These are phyloP conservation scores for Microctenopoma lineatum DNA, from an alignment of 2,797 vertebrate genomes.

Conservation along the genomic window DNA sequence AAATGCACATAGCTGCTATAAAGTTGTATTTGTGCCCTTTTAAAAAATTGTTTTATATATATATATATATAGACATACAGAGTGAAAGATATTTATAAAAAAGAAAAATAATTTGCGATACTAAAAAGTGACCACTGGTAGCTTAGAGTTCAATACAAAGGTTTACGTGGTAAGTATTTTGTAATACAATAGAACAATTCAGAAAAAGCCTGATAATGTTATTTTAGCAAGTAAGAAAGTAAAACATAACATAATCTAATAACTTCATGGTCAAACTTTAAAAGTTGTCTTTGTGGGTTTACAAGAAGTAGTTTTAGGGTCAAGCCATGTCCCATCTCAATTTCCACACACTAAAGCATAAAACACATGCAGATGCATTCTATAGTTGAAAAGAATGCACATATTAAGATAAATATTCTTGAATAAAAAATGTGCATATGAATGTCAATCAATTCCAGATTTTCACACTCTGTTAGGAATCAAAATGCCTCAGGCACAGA, in stretches of 20 bases:
- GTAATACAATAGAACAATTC: conserved; percentile 34
- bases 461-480: conserved; percentile 38
- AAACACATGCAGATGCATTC: background rate
- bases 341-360: conserved; percentile 2
- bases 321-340: conserved; percentile 23
- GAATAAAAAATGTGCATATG: conserved; percentile 20
- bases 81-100: conserved; percentile 55
- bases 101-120: conserved; percentile 37
- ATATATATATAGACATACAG: conserved; percentile 20
- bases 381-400: conserved; percentile 25
- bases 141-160: conserved; percentile 41
- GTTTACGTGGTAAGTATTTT: conserved; percentile 22
- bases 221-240: conserved; percentile 38
- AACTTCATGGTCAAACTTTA: conserved; percentile 12
- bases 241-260: conserved; percentile 41
- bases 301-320: conserved; percentile 9
- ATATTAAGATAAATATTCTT: conserved; percentile 24
- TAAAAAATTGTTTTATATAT: conserved; percentile 25
- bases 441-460: conserved; percentile 46
- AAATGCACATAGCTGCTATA: background rate
- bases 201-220: conserved; percentile 38
- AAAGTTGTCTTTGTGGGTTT: conserved; percentile 28
- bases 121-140: conserved; percentile 47
- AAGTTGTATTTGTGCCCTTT: background rate
- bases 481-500: conserved; percentile 33